A percentile compares a stretch with the other conserved stretches of the same genome.
Evolutionary conservation across 1,140 invertebrate species (phyloP).

Genomic region (silkworm (Bombyx mori)): ASM3026992v2 NC_085110.1:1987001-1987500

Average conservation of each 20-base stretch:
- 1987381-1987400: slow-evolving; percentile 23
- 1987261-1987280: slow-evolving; percentile 55
- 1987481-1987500: slow-evolving; percentile 13
- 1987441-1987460: slow-evolving; percentile 11
- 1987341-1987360: slow-evolving; percentile 57
- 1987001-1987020: background rate
- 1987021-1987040: background rate
- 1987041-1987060: slow-evolving; percentile 22
- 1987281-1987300: slow-evolving; percentile 22
- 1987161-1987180: slow-evolving; percentile 65
- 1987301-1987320: slow-evolving; percentile 5
- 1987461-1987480: slow-evolving; percentile 24
- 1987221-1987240: slow-evolving; percentile 64
- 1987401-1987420: slow-evolving; percentile 32
- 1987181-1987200: slow-evolving; percentile 69
- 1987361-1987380: slow-evolving; percentile 8
- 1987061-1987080: slow-evolving; percentile 37
- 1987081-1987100: slow-evolving; percentile 34
- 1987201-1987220: slow-evolving; percentile 58
- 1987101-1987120: slow-evolving; percentile 67
- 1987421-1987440: slow-evolving; percentile 11
- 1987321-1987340: slow-evolving; percentile 20
- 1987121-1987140: slow-evolving; percentile 66
- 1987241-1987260: slow-evolving; percentile 39
- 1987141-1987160: slow-evolving; percentile 68